Evolutionary conservation across 2,888 invertebrate genomes (phyloP), one percentile per base, ranked within the genome.

Genomic region (Hirtodrosophila trivittata): DNA sequence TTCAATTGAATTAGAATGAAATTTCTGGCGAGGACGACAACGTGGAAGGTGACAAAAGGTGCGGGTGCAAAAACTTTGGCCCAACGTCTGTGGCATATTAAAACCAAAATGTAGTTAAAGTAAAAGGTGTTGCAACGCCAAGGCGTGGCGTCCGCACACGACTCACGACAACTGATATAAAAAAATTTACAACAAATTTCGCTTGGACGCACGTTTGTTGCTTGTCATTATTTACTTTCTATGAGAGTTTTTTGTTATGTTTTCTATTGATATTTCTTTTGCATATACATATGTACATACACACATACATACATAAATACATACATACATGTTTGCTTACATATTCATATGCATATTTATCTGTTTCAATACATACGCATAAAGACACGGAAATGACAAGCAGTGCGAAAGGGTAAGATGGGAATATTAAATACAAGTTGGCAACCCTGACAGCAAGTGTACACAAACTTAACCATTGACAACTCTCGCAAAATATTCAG

Each of bases 1-100:
- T 67, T 39, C 67, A 77, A 81, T 77, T 77, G 69, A 76, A 76
- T 66, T 73, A 57, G 56, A 77, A 49, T 70, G 66, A 60, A 71
- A 60, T 68, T 43, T 49, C 46, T 13, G 32, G 26, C 2, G 30
- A 7, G 10, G 14, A 8, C 10, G 14, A 16, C 52, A 42, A 54
- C 21, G 38, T 43, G 45, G 46, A 9, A 51, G 55, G 26, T 62
- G 73, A 62, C 63, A 52, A 58, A 65, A 58, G 52, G 55, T 51
- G 50, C 35, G 41, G 10, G 25, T 5, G 25, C 5, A 41, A 56
- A 49, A 47, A 26, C 43, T 51, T 69, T 16, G 14, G 49, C 46
- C 41, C 49, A 37, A 60, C 37, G 72, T 63, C 50, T 52, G 56
- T 30, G 45, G 63, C 70, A 63, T 70, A 72, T 66, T 67, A 56